Evolutionary conservation across 2,113 vertebrate genomes (phyloP).

Genomic region (Aleadryas rufinucha): DNA sequence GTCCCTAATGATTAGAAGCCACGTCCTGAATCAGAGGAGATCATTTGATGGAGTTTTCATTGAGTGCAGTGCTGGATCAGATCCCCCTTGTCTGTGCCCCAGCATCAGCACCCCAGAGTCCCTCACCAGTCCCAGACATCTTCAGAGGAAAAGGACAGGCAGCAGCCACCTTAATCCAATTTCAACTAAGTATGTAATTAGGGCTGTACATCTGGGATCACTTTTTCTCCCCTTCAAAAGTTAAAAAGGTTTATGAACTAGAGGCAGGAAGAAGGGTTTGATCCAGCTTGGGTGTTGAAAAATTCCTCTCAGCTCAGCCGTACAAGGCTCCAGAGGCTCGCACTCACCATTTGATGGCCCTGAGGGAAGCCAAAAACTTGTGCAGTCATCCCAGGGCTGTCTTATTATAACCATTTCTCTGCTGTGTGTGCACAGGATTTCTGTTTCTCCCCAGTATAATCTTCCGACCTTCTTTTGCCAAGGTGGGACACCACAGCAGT

Average conservation of each 20-base stretch:
- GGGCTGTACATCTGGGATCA: conserved; percentile 64
- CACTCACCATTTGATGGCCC: not conserved
- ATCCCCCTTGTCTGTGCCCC: not conserved
- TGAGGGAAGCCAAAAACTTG: conserved; percentile 4
- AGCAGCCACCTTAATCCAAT: conserved; percentile 63
- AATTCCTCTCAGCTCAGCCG: conserved; percentile 40
- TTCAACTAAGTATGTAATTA: conserved; percentile 66
- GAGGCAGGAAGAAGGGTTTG: conserved; percentile 47
- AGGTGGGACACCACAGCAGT: not conserved
- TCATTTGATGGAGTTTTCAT: not conserved
- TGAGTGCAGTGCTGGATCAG: not conserved
- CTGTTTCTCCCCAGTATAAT: not conserved
- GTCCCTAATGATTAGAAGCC: not conserved
- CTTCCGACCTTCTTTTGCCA: not conserved
- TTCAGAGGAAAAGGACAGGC: conserved; percentile 42
- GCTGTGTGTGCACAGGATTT: not conserved
- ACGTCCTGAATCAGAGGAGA: not conserved
- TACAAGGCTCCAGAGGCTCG: conserved; percentile 27
- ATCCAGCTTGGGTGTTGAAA: conserved; percentile 60
- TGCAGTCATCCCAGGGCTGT: not conserved
- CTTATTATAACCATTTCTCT: not conserved
- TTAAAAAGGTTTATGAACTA: conserved; percentile 58
- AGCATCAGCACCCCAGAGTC: not conserved
- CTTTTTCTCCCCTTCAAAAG: conserved; percentile 57
- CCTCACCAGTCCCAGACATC: not conserved